Base-by-base conservation (phyloP, 2,888 invertebrate genomes). In the Drosophila dives region DNA sequence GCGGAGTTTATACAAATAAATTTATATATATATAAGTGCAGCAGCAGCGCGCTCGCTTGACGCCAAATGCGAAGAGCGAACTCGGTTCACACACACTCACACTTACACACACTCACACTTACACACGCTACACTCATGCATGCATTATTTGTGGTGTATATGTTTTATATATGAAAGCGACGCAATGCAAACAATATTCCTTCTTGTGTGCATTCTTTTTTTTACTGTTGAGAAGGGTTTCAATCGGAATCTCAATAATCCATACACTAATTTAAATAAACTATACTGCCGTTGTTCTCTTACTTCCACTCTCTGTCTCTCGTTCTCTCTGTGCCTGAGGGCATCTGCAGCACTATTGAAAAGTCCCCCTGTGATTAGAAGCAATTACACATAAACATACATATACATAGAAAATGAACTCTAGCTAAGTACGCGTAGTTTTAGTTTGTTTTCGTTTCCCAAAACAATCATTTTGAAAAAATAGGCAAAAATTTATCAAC, bases 381-480 rank as follows among this genome's bases (percentile, higher is more conserved):
- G 8, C 38, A 55, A 50, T 40, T 54, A n/a, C 0, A 20, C 10
- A 29, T 10, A 45, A 23, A 40, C 40, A 23, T 45, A 45, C 1
- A 45, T 54, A 17, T 12, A 36, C 36, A 36, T 10, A 26, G 34
- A 64, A 23, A 48, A 63, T 64, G 48, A 56, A 61, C 26, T 36
- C 42, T 17, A 55, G 26, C 17, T 56, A 29, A 45, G 20, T 36
- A 49, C 29, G 33, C 38, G 36, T 49, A 15, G 51, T 32, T 17
- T 36, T 65, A 42, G 49, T 66, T 71, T 75, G 80, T 72, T 77
- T 77, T 80, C 49, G 45, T 64, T 71, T 66, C 60, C 26, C 15
- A 20, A 20, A 23, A 23, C 51, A n/a, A 64, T 26, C 12, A 53
- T 53, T 42, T 62, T 45, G 40, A 60, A 55, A 63, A 63, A 26